phyloP scores from a whole-genome alignment of 2,797 vertebrate species.

The Gobio occitaniae region DNA sequence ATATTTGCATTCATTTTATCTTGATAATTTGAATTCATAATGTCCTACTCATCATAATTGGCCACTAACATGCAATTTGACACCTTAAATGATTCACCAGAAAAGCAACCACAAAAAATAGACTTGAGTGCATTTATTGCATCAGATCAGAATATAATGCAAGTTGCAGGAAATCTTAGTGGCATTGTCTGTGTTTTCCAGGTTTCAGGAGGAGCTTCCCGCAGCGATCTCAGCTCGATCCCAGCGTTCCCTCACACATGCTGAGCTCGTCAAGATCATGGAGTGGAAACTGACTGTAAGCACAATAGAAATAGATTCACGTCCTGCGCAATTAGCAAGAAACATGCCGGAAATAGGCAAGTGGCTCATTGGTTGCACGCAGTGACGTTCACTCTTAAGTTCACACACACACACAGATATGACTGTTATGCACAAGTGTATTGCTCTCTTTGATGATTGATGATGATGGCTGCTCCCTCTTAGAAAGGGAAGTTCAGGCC shows the following conservation, averaged over 20 bases:
- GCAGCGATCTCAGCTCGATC: conserved; percentile 66
- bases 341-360: background rate
- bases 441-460: conserved; percentile 33
- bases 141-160: background rate
- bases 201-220: conserved; percentile 83
- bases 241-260: conserved; percentile 73
- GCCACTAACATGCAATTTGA: background rate
- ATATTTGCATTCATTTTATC: background rate
- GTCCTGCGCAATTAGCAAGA: background rate
- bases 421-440: background rate
- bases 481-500: conserved; percentile 84
- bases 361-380: no score
- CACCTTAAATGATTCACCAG: background rate
- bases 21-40: background rate
- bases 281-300: conserved; percentile 84
- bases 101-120: background rate
- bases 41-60: background rate
- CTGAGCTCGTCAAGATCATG: conserved; percentile 80
- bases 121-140: conserved; percentile 44
- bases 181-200: conserved; percentile 41
- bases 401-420: background rate
- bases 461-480: background rate
- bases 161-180: background rate
- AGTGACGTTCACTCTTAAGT: background rate
- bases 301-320: conserved; percentile 32